Percentiles rank a stretch among this genome's conserved stretches.
Conservation (phyloP, 1,140 invertebrate genomes). For the Drosophila jambulina region DNA sequence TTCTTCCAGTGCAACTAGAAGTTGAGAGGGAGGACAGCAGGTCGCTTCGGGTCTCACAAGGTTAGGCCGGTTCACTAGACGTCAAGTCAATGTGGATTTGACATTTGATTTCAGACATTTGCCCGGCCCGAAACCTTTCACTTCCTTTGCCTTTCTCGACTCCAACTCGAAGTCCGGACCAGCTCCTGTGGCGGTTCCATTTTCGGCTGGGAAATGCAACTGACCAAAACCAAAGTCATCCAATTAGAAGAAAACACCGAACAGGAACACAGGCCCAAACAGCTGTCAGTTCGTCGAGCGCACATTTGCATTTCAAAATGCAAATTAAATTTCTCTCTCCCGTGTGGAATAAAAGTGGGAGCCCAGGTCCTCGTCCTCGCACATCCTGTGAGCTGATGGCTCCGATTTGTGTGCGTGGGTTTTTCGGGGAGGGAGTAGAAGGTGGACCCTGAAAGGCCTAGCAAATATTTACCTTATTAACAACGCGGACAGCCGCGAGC, state of each 20-base stretch:
- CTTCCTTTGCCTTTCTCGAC: constrained; percentile 7
- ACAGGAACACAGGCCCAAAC: constrained; percentile 53
- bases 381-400: constrained; percentile 7
- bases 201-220: constrained; percentile 55
- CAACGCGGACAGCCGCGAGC: constrained; percentile 44
- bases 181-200: constrained; percentile 4
- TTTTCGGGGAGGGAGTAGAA: neutral
- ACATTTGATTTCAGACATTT: constrained; percentile 73
- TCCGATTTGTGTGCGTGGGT: constrained; percentile 33
- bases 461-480: constrained; percentile 80
- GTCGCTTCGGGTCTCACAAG: constrained; percentile 56
- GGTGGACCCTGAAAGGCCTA: constrained; percentile 28
- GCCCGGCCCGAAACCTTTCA: constrained; percentile 30
- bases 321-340: constrained; percentile 68
- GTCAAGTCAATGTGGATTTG: constrained; percentile 75
- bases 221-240: constrained; percentile 66
- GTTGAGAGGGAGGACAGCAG: neutral
- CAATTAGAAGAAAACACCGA: constrained; percentile 77
- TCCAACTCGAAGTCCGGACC: neutral
- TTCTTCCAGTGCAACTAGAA: neutral
- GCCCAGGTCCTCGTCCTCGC: constrained; percentile 3
- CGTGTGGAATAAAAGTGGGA: constrained; percentile 31
- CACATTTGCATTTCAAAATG: constrained; percentile 75
- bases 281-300: constrained; percentile 63
- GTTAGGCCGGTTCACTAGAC: constrained; percentile 70